phyloP scores from a whole-genome alignment of 92 coral and sea anemone species.

The Zoanthus sociatus region DNA sequence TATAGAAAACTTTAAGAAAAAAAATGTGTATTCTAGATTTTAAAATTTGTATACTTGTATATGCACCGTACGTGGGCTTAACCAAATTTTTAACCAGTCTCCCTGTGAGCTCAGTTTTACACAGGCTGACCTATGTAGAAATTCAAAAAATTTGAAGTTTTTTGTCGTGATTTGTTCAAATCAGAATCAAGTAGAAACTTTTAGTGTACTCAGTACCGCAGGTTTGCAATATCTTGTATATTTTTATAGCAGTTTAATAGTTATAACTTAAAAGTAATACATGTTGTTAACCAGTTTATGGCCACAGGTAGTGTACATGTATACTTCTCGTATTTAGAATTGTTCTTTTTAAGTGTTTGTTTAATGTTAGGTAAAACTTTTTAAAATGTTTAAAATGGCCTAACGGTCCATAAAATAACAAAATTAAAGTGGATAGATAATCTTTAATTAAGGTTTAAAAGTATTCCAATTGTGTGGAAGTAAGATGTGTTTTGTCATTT shows the following conservation, averaged over 20 bases:
- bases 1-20: background rate
- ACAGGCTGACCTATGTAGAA: constrained; percentile 3
- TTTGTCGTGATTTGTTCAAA: constrained; percentile 4
- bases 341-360: background rate
- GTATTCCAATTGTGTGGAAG: background rate
- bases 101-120: background rate
- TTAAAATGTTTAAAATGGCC: too few species aligned
- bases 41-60: background rate
- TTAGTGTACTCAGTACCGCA: background rate
- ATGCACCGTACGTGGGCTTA: constrained; percentile 46
- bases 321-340: background rate
- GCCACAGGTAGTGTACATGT: background rate
- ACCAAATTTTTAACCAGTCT: background rate
- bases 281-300: background rate
- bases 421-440: too few species aligned
- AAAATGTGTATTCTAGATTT: constrained; percentile 13
- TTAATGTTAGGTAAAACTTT: background rate
- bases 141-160: background rate
- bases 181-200: background rate
- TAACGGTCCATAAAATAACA: too few species aligned
- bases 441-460: background rate
- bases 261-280: too few species aligned
- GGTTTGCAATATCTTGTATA: background rate
- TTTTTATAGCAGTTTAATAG: background rate
- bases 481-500: background rate